Conservation (phyloP, 2,113 vertebrate species). For the Rafetus swinhoei region DNA sequence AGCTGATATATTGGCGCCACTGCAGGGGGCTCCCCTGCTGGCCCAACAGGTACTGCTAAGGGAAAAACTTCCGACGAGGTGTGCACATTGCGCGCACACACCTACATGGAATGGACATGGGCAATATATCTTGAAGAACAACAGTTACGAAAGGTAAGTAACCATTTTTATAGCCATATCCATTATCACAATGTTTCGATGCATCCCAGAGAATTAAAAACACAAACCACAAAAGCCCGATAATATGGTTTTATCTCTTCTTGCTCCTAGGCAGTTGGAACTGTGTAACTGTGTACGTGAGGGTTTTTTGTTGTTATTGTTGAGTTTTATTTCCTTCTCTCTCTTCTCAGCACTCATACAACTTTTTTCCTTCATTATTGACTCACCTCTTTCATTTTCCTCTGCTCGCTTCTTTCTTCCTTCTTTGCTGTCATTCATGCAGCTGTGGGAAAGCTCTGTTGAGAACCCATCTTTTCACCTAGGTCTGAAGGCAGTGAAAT, state of each 20-base stretch:
- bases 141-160: too few species aligned
- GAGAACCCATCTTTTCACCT: background rate
- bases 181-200: background rate
- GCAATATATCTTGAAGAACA: too few species aligned
- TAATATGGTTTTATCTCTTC: background rate
- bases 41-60: too few species aligned
- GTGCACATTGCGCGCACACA: too few species aligned
- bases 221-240: background rate
- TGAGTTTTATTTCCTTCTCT: background rate
- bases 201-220: background rate
- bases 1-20: too few species aligned
- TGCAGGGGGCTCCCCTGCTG: too few species aligned
- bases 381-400: background rate
- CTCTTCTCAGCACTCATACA: background rate
- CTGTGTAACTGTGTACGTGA: accelerated
- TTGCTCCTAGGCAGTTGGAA: background rate
- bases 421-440: background rate
- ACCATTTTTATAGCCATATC: background rate
- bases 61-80: too few species aligned
- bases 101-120: too few species aligned
- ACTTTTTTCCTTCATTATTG: background rate
- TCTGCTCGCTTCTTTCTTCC: background rate
- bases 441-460: background rate
- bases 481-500: background rate
- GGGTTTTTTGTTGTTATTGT: background rate